Evolutionary conservation across 2,888 invertebrate species (phyloP).

Genomic region (Pseudeuparius sepicola): DNA sequence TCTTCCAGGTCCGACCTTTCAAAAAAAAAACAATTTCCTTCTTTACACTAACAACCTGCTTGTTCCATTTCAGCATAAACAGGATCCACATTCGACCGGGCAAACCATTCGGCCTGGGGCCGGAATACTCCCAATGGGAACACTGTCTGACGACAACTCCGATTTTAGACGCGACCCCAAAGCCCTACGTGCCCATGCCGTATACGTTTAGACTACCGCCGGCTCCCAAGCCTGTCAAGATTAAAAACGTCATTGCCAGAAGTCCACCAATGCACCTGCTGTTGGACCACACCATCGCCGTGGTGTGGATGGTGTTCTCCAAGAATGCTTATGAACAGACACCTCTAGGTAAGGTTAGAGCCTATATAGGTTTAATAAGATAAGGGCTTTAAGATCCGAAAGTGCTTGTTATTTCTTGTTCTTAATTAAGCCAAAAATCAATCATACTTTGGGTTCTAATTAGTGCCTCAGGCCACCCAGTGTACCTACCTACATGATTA

Average conservation of each 20-base stretch:
- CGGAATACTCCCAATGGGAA: slow-evolving; percentile 11
- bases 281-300: slow-evolving; percentile 39
- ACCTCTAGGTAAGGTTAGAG: slow-evolving; percentile 18
- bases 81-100: slow-evolving; percentile 23
- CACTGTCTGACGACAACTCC: slow-evolving; percentile 24
- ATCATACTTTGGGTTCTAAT: too few relatives aligned
- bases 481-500: too few relatives aligned
- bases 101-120: slow-evolving; percentile 16
- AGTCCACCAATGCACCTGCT: slow-evolving; percentile 37
- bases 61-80: slow-evolving; percentile 21
- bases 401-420: too few relatives aligned
- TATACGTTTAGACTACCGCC: slow-evolving; percentile 34
- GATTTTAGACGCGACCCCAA: slow-evolving; percentile 18
- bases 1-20: too few relatives aligned
- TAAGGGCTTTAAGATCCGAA: too few relatives aligned
- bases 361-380: too few relatives aligned
- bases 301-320: slow-evolving; percentile 38
- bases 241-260: slow-evolving; percentile 26
- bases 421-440: too few relatives aligned
- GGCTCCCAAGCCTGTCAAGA: slow-evolving; percentile 21
- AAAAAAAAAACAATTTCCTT: too few relatives aligned
- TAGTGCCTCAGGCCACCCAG: too few relatives aligned
- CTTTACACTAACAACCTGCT: too few relatives aligned
- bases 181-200: slow-evolving; percentile 29
- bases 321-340: slow-evolving; percentile 21